A percentile compares a stretch with the other conserved stretches of the same genome.
Evolutionary conservation across 2,113 vertebrate species (phyloP).

Genomic region (Vidua chalybeata): DNA sequence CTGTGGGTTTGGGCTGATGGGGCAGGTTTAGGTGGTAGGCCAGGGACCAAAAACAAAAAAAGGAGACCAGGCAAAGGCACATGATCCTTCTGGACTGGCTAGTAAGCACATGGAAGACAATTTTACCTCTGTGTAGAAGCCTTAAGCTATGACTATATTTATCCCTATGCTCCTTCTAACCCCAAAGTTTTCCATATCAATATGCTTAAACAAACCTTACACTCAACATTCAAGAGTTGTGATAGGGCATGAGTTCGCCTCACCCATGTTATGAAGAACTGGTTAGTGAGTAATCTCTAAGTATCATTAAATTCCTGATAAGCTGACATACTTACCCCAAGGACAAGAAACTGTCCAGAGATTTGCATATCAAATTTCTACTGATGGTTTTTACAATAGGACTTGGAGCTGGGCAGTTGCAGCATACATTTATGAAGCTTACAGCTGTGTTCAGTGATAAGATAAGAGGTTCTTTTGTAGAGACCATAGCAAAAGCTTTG

Average conservation of each 20-base stretch:
- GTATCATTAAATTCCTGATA: slow-evolving; percentile 35
- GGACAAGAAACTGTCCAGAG: slow-evolving; percentile 13
- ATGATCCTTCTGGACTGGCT: not conserved
- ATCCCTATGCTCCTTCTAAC: not conserved
- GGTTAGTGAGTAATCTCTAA: not conserved
- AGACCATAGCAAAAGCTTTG: slow-evolving; percentile 17
- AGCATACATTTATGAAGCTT: slow-evolving; percentile 6
- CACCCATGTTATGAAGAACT: not conserved
- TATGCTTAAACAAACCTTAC: not conserved
- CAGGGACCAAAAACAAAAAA: not conserved
- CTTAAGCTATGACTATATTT: not conserved
- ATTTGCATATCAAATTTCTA: slow-evolving; percentile 55
- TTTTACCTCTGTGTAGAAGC: not conserved
- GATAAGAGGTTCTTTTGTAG: slow-evolving; percentile 34
- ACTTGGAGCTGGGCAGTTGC: not conserved
- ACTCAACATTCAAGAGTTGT: not conserved
- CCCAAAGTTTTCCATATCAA: not conserved
- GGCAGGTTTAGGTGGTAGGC: not conserved
- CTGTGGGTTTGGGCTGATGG: not conserved
- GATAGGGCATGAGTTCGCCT: not conserved
- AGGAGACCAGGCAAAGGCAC: not conserved
- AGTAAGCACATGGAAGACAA: not conserved
- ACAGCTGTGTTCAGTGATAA: slow-evolving; percentile 43
- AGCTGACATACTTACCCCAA: slow-evolving; percentile 13
- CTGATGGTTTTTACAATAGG: not conserved